Conservation (phyloP, 2,113 vertebrate species). For the Petaurus breviceps region DNA sequence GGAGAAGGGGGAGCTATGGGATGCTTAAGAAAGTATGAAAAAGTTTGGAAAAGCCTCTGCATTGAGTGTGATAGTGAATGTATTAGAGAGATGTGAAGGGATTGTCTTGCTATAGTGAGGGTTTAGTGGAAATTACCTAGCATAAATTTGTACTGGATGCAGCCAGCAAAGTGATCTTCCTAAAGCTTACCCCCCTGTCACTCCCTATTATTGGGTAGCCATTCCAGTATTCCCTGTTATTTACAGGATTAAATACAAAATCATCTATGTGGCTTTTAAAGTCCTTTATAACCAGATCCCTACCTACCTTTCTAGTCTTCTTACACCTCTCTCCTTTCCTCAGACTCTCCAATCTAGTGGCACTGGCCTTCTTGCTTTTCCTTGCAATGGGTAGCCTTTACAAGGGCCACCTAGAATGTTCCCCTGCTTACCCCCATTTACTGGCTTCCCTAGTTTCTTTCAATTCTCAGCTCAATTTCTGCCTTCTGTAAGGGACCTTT, state of each 20-base stretch:
- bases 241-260: not conserved
- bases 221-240: no score
- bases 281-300: no score
- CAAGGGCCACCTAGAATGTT: no score
- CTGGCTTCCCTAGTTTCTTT: no score
- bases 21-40: not conserved
- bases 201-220: not conserved
- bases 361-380: no score
- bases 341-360: no score
- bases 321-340: no score
- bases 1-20: not conserved
- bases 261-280: not conserved
- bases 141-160: not conserved
- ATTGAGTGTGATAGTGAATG: not conserved
- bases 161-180: not conserved
- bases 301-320: no score
- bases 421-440: no score
- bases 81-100: not conserved
- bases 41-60: not conserved
- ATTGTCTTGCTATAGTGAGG: not conserved
- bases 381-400: no score
- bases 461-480: no score
- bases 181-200: not conserved
- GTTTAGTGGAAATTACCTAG: not conserved
- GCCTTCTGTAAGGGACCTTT: no score